These are phyloP conservation scores for Molossus molossus DNA, from an alignment of 2,797 vertebrate genomes.

Conservation along the genomic window DNA sequence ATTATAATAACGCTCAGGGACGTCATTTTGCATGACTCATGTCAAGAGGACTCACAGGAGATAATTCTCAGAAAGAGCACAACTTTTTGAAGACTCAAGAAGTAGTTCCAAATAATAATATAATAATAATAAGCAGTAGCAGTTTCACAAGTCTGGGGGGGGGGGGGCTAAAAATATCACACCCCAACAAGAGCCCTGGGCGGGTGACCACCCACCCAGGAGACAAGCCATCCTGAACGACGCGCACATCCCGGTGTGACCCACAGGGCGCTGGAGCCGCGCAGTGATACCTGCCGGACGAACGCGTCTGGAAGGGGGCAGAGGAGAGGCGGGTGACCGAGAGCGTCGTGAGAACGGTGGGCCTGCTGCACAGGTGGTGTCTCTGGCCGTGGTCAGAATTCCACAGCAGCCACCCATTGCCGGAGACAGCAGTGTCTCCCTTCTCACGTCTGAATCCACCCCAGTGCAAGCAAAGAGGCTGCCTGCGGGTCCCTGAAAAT, in stretches of 20 bases:
- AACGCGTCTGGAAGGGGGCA: background rate
- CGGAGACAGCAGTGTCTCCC: background rate
- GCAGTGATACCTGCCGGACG: background rate
- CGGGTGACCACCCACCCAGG: background rate
- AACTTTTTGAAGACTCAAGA: background rate
- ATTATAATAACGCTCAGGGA: background rate
- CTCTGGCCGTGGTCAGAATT: fast-evolving
- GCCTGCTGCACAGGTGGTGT: background rate
- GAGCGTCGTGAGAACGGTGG: background rate
- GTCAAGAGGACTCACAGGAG: background rate
- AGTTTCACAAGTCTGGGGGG: background rate
- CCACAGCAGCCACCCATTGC: background rate
- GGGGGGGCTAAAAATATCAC: too few species aligned
- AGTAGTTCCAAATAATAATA: too few species aligned
- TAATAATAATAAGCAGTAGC: too few species aligned
- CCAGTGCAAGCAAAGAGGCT: background rate
- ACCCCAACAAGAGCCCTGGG: background rate
- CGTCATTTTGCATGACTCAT: too few species aligned
- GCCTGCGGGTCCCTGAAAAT: background rate
- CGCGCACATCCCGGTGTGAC: too few species aligned
- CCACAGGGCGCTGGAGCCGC: background rate
- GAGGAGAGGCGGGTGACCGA: background rate
- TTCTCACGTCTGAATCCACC: background rate
- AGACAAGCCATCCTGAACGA: background rate
- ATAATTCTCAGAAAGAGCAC: background rate